Conservation (phyloP, 2,888 invertebrate species). For the Salticus scenicus region DNA sequence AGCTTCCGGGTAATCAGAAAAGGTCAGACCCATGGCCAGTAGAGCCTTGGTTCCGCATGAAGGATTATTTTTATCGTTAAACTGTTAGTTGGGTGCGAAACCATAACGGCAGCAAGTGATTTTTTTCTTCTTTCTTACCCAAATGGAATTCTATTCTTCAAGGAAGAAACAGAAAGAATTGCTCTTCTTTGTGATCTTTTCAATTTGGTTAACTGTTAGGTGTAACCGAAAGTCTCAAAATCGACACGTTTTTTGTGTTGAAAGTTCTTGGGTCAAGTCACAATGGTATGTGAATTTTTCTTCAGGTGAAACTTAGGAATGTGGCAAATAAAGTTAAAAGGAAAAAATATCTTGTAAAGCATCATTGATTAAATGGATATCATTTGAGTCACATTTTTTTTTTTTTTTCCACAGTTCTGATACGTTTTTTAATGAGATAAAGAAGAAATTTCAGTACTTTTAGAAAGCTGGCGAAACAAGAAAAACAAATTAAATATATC, state of each 20-base stretch:
- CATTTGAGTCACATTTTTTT: background rate
- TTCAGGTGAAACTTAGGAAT: no score
- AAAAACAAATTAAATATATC: no score
- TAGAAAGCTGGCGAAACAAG: no score
- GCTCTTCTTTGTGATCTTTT: background rate
- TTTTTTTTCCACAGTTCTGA: no score
- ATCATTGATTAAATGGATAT: background rate
- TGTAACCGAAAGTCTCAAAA: background rate
- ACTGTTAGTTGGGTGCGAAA: slow-evolving; percentile 37
- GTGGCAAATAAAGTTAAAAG: no score
- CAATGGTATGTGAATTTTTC: no score
- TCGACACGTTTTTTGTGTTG: background rate
- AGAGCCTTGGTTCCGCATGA: slow-evolving; percentile 24
- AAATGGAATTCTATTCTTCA: slow-evolving; percentile 17
- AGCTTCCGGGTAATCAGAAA: slow-evolving; percentile 18
- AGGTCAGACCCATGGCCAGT: slow-evolving; percentile 21
- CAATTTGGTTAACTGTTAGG: slow-evolving; percentile 14
- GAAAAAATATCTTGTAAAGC: background rate
- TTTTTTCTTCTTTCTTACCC: slow-evolving; percentile 14
- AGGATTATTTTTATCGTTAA: slow-evolving; percentile 9
- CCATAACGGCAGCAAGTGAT: slow-evolving; percentile 30
- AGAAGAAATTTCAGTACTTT: no score
- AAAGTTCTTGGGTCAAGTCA: no score
- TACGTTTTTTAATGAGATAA: no score
- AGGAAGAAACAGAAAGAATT: background rate